phyloP scores from a whole-genome alignment of 37 sponge, comb jelly and placozoan genomes.

The Ephydatia muelleri region DNA sequence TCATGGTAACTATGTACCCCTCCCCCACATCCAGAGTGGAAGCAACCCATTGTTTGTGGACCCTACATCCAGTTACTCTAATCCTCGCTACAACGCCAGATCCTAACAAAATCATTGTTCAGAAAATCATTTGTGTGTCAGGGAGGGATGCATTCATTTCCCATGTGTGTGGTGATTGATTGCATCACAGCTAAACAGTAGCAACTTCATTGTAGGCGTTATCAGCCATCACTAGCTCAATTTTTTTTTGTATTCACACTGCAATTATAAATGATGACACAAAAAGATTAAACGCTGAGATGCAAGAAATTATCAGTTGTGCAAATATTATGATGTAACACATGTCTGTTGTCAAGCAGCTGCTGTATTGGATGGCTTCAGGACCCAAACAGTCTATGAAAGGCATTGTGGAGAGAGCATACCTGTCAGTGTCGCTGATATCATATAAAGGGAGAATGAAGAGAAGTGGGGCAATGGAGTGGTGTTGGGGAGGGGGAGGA shows the following conservation, averaged over 20 bases:
- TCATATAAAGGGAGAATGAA: too few species aligned
- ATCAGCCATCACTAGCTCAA: neutral
- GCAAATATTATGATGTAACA: neutral
- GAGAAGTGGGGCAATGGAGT: neutral
- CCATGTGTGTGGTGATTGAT: too few species aligned
- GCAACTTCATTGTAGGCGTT: neutral
- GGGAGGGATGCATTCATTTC: too few species aligned
- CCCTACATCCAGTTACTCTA: slow-evolving; percentile 27
- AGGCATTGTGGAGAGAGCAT: neutral
- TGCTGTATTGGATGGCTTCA: neutral
- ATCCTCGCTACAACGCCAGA: slow-evolving; percentile 40
- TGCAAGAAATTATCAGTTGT: neutral
- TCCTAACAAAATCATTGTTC: neutral
- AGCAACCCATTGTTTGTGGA: slow-evolving; percentile 59
- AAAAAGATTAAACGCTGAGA: neutral
- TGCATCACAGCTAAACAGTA: too few species aligned
- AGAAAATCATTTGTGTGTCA: neutral
- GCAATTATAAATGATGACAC: neutral
- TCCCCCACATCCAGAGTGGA: slow-evolving; percentile 28
- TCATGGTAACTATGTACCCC: neutral
- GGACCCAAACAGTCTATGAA: neutral
- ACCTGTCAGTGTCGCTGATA: too few species aligned
- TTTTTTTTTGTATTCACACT: neutral
- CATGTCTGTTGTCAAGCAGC: neutral
- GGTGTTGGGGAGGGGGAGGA: too few species aligned